Conservation (phyloP, 2,888 invertebrate species). For the Arrhopalites spinosus region DNA sequence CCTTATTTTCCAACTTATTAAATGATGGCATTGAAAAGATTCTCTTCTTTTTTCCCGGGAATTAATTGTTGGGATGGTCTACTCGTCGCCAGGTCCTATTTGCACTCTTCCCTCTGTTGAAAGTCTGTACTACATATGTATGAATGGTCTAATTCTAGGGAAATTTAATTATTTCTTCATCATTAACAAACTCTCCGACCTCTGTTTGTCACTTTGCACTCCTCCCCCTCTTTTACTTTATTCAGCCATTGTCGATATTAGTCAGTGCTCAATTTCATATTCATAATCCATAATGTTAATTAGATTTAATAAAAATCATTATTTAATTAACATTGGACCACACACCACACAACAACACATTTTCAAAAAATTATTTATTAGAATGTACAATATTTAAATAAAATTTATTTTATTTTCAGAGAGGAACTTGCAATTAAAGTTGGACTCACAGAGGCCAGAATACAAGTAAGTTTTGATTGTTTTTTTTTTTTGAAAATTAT, state of each 20-base stretch:
- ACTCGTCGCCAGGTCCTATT: not conserved
- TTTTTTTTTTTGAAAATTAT: too few relatives aligned
- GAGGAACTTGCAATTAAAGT: constrained; percentile 95
- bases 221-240: too few relatives aligned
- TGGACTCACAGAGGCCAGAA: constrained; percentile 89
- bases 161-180: not conserved
- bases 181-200: not conserved
- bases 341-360: too few relatives aligned
- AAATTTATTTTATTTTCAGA: constrained; percentile 65
- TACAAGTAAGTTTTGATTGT: constrained; percentile 75
- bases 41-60: not conserved
- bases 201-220: too few relatives aligned
- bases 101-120: not conserved
- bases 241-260: too few relatives aligned
- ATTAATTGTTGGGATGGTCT: not conserved
- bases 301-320: too few relatives aligned
- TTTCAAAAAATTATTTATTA: too few relatives aligned
- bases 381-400: not conserved
- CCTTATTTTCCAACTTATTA: constrained; percentile 6
- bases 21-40: not conserved
- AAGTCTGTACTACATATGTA: not conserved
- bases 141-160: not conserved
- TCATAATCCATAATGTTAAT: too few relatives aligned
- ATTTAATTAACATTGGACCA: too few relatives aligned
- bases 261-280: too few relatives aligned